Percentiles rank a stretch among this genome's conserved stretches.
These are phyloP conservation scores for Nerophis lumbriciformis DNA, from an alignment of 2,113 vertebrate species.

Conservation along the genomic window DNA sequence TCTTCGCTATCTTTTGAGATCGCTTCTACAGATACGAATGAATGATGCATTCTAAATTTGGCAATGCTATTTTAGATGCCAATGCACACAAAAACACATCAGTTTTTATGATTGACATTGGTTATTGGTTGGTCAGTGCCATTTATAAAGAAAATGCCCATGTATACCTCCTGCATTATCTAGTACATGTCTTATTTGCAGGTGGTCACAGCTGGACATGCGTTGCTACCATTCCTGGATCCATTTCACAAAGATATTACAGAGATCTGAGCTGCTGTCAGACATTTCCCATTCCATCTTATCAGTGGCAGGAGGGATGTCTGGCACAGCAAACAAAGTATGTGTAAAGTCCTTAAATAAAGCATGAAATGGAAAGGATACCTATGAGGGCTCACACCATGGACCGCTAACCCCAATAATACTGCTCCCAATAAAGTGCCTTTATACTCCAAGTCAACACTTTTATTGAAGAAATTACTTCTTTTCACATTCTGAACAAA, in stretches of 20 bases:
- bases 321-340: constrained; percentile 69
- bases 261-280: constrained; percentile 62
- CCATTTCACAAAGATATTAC: constrained; percentile 69
- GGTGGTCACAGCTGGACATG: constrained; percentile 64
- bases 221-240: constrained; percentile 55
- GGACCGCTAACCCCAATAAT: constrained; percentile 50
- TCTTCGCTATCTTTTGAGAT: constrained; percentile 5
- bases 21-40: not conserved
- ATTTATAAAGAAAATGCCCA: constrained; percentile 5
- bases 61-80: not conserved
- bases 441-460: constrained; percentile 49
- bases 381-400: constrained; percentile 35
- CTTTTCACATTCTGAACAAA: constrained; percentile 48
- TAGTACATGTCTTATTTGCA: constrained; percentile 46
- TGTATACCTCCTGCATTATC: constrained; percentile 38
- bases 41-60: constrained; percentile 2
- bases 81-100: not conserved
- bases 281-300: constrained; percentile 66
- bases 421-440: constrained; percentile 47
- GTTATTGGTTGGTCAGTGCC: not conserved
- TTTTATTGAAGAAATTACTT: constrained; percentile 59
- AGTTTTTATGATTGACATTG: constrained; percentile 5
- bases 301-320: constrained; percentile 69
- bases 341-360: constrained; percentile 67
- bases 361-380: constrained; percentile 67